phyloP scores from a whole-genome alignment of 53 echinoderm and acorn worm species.

The Mesocentrotus franciscanus region DNA sequence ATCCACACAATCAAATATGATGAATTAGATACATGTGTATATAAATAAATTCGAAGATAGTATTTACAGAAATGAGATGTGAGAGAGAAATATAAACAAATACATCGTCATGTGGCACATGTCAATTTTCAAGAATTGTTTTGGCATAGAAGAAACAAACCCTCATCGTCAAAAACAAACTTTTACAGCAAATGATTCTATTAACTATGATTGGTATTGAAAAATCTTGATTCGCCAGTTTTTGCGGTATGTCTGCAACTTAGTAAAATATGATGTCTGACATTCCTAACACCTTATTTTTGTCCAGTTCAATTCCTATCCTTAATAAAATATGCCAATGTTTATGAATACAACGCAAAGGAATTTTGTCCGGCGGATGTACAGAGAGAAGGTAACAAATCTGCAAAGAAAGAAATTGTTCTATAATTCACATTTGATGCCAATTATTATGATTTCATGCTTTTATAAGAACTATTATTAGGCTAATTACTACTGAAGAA shows the following conservation, averaged over 20 bases:
- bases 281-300: too few species aligned
- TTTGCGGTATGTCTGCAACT: background rate
- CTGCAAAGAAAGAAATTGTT: background rate
- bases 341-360: background rate
- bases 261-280: background rate
- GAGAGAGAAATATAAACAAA: background rate
- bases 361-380: too few species aligned
- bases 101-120: background rate
- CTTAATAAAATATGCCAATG: too few species aligned
- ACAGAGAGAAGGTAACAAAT: background rate
- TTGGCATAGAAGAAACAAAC: background rate
- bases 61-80: conserved; percentile 37
- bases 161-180: background rate
- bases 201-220: background rate
- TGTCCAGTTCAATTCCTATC: too few species aligned
- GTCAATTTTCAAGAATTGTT: background rate
- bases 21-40: background rate
- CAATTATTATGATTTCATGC: background rate
- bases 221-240: background rate
- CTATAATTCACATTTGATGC: background rate
- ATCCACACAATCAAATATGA: background rate
- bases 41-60: background rate
- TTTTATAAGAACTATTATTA: too few species aligned
- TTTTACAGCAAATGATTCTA: background rate
- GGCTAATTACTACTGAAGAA: background rate